phyloP scores from a whole-genome alignment of 2,888 invertebrate genomes.

The Altica lythri region DNA sequence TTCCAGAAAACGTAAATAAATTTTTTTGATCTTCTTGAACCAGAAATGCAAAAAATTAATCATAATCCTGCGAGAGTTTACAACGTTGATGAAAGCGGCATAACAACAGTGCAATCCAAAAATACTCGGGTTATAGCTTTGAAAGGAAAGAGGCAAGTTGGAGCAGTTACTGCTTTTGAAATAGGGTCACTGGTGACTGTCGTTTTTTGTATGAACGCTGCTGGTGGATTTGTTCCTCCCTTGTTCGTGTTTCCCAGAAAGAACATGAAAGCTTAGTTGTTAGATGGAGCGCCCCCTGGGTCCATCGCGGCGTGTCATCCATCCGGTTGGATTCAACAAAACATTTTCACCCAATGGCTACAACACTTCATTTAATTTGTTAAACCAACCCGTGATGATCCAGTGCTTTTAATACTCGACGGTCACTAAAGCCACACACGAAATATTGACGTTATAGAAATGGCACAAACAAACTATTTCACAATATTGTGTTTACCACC shows the following conservation, averaged over 20 bases:
- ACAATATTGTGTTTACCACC: conserved; percentile 15
- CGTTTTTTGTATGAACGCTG: conserved; percentile 8
- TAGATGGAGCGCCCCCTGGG: conserved; percentile 46
- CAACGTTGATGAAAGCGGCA: conserved; percentile 43
- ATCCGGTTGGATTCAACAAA: conserved; percentile 17
- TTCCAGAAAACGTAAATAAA: neutral
- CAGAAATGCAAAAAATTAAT: conserved; percentile 37
- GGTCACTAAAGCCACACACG: conserved; percentile 15
- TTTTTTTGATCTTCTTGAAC: conserved; percentile 14
- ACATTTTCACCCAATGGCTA: conserved; percentile 13
- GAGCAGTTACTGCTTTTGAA: conserved; percentile 20
- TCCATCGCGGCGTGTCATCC: conserved; percentile 36
- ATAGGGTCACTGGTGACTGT: conserved; percentile 21
- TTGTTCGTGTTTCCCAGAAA: conserved; percentile 10
- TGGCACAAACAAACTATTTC: conserved; percentile 1
- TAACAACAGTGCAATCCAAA: conserved; percentile 6
- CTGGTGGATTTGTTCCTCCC: conserved; percentile 7
- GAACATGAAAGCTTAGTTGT: conserved; percentile 43
- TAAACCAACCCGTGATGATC: conserved; percentile 1
- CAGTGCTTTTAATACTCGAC: conserved; percentile 13
- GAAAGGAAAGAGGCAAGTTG: conserved; percentile 41
- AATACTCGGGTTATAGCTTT: conserved; percentile 35
- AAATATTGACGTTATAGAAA: conserved; percentile 15
- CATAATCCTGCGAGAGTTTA: conserved; percentile 33
- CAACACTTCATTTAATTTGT: conserved; percentile 8